phyloP scores from a whole-genome alignment of 2,113 vertebrate species.

The Xyliphius kryptos region DNA sequence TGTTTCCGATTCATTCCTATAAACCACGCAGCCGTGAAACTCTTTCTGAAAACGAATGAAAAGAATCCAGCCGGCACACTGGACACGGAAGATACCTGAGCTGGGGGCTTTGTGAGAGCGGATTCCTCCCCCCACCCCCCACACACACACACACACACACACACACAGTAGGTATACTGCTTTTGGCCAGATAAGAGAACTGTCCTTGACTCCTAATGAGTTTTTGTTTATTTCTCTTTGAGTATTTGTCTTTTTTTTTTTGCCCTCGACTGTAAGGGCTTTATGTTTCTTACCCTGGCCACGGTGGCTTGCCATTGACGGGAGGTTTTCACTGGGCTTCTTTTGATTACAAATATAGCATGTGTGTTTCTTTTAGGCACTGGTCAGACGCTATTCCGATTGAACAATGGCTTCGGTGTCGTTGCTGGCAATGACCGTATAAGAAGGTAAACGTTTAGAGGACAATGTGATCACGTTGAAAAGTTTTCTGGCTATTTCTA shows the following conservation, averaged over 20 bases:
- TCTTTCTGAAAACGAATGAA: constrained; percentile 18
- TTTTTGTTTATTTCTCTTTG: constrained; percentile 44
- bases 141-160: no score
- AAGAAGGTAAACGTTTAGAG: constrained; percentile 80
- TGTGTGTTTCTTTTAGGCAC: constrained; percentile 68
- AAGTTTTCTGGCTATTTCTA: no score
- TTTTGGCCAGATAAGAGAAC: constrained; percentile 33
- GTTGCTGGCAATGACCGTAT: constrained; percentile 68
- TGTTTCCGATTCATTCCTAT: no score
- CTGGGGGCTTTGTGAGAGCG: constrained; percentile 25
- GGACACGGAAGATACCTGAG: constrained; percentile 26
- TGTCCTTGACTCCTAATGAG: constrained; percentile 26
- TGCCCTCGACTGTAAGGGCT: constrained; percentile 51
- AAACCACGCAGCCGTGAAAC: no score
- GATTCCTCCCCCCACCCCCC: constrained; percentile 33
- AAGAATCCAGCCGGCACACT: constrained; percentile 10
- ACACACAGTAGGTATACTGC: constrained; percentile 24
- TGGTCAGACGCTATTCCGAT: constrained; percentile 80
- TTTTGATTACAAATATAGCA: constrained; percentile 45
- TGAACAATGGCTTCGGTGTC: constrained; percentile 79
- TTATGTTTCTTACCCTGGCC: no score
- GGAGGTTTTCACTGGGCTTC: constrained; percentile 16
- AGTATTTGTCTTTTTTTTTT: constrained; percentile 22
- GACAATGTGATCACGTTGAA: no score
- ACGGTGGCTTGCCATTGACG: constrained; percentile 20